Base-by-base conservation (phyloP, 2,113 vertebrate genomes). In the Rhinoderma darwinii region DNA sequence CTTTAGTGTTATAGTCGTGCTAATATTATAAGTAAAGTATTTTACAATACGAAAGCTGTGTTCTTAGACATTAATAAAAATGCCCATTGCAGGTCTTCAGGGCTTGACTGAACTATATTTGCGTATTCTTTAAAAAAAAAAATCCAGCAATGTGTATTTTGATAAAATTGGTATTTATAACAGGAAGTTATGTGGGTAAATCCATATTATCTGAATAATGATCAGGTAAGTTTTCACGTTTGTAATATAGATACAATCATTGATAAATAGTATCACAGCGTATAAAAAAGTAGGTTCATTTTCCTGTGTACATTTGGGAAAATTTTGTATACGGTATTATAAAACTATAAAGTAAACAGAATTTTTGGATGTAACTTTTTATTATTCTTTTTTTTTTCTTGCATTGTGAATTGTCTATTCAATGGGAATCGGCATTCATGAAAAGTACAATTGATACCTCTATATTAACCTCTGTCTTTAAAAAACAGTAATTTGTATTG, bases 11-110 rank as follows among this genome's bases (percentile, higher is more conserved):
- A 6, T 59, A 59, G 51, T 20, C 8, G n/a, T 80, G 20, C 47
- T 25, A 54, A 79, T 35, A 10, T 2, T 39, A 41, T 20, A 77
- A 32, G 47, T 77, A 56, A 37, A 56, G 50, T 37, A 35, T 18
- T 51, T 54, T 54, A 51, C 27, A 51, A 78, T 32, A 54, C 32
- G 10, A 18, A 73, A 54, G 44, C 47, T 54, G 4, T 35, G 44
- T 51, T 78, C 15, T 54, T 50, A 78, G 47, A 18, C 22, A 50
- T 78, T 35, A 54, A 54, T 47, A 78, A 35, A 76, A 51, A 78
- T 32, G 30, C 54, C 30, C 47, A 78, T 32, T 54, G 47, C 18
- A 51, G 30, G 30, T 17, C 75, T 78, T 54, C 25, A 35, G 47
- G 27, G 75, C n/a, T 51, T 22, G 30, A 11, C 27, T 50, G 4